A percentile compares a stretch with the other conserved stretches of the same genome.
phyloP scores from a whole-genome alignment of 2,888 invertebrate species.

The Troilus luridus region DNA sequence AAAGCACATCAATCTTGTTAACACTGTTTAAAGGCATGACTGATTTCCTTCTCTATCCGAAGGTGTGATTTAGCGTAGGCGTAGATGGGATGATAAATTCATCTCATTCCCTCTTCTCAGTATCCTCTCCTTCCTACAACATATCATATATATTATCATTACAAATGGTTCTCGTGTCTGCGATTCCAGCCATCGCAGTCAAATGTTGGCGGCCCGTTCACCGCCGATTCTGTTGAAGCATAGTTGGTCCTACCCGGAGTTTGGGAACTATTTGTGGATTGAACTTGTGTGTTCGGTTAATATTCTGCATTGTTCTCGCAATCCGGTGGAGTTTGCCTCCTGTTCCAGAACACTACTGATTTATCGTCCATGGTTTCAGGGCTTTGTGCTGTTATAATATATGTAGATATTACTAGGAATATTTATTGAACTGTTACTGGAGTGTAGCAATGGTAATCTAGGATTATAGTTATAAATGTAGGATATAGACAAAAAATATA shows the following conservation, averaged over 20 bases:
- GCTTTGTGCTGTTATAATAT: neutral
- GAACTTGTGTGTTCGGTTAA: constrained; percentile 10
- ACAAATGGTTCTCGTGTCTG: neutral
- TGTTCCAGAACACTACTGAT: neutral
- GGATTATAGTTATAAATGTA: too few species aligned
- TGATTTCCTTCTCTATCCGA: too few species aligned
- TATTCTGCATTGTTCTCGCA: neutral
- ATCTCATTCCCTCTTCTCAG: neutral
- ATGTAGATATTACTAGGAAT: neutral
- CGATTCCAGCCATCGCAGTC: neutral
- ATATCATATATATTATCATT: neutral
- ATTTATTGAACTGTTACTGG: neutral
- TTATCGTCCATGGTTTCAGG: neutral
- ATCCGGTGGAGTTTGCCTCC: neutral
- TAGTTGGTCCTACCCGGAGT: neutral
- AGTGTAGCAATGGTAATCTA: too few species aligned
- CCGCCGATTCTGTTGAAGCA: neutral
- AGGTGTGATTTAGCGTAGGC: neutral
- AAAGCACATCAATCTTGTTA: too few species aligned
- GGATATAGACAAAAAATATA: too few species aligned
- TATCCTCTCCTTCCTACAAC: neutral
- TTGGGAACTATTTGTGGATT: neutral
- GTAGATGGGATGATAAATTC: neutral
- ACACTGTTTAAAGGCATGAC: too few species aligned
- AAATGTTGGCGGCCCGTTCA: neutral